phyloP scores from a whole-genome alignment of 2,113 vertebrate genomes.

The Scopus umbretta region DNA sequence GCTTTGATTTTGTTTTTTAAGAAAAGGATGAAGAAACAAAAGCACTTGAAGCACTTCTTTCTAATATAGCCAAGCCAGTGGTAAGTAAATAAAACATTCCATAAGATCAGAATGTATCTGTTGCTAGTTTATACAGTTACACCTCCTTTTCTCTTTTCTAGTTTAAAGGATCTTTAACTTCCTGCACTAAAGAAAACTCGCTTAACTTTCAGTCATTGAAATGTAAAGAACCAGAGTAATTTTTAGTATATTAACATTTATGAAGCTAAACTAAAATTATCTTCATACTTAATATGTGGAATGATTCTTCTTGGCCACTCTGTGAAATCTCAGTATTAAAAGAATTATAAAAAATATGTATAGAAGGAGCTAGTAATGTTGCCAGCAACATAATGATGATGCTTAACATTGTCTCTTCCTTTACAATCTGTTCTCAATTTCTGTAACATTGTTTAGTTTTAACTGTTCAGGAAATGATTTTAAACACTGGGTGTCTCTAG shows the following conservation, averaged over 20 bases:
- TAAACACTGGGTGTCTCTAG: neutral
- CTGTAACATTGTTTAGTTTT: neutral
- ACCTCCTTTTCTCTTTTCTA: neutral
- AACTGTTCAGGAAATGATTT: neutral
- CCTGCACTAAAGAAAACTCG: neutral
- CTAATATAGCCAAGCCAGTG: conserved; percentile 84
- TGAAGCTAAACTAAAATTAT: neutral
- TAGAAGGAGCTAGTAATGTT: neutral
- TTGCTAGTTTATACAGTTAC: neutral
- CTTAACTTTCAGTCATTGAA: neutral
- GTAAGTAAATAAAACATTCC: conserved; percentile 73
- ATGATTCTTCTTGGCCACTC: neutral
- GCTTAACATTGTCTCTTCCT: neutral
- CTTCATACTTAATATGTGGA: neutral
- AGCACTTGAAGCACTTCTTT: conserved; percentile 83
- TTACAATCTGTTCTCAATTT: neutral
- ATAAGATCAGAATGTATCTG: neutral
- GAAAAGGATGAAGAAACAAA: conserved; percentile 89
- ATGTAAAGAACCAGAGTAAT: neutral
- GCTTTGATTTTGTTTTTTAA: conserved; percentile 63
- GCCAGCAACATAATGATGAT: neutral
- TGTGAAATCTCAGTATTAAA: neutral
- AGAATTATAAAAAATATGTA: neutral
- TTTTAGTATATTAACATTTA: neutral
- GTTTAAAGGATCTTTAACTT: neutral